Evolutionary conservation across 2,888 invertebrate species (phyloP).

Genomic region (Acanthococcus lagerstroemiae): DNA sequence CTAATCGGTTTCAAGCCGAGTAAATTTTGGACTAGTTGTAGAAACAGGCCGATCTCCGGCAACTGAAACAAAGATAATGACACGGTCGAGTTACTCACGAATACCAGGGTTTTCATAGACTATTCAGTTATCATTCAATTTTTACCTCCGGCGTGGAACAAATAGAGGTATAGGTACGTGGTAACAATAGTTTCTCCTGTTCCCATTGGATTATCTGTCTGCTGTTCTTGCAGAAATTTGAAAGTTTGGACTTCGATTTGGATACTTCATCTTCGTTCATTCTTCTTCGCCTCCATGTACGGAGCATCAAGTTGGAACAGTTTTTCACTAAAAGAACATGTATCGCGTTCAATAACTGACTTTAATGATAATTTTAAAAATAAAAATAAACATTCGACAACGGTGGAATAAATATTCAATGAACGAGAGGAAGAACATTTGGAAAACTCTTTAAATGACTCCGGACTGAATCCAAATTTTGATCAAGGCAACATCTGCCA

Average conservation of each 20-base stretch:
- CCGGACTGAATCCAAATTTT: not conserved
- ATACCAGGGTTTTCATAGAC: not conserved
- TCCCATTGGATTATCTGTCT: slow-evolving; percentile 6
- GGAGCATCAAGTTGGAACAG: slow-evolving; percentile 15
- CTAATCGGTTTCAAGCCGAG: slow-evolving; percentile 48
- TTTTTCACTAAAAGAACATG: too few species aligned
- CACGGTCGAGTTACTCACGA: too few species aligned
- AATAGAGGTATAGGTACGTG: not conserved
- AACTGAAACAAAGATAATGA: slow-evolving; percentile 41
- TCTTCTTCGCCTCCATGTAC: slow-evolving; percentile 13
- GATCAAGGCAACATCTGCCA: too few species aligned
- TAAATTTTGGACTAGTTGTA: slow-evolving; percentile 45
- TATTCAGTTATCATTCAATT: not conserved
- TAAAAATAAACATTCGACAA: too few species aligned
- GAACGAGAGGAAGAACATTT: too few species aligned
- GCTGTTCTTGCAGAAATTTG: not conserved
- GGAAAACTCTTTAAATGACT: not conserved
- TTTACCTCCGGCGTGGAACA: not conserved
- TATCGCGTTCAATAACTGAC: too few species aligned
- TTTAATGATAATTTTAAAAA: too few species aligned
- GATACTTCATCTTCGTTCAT: not conserved
- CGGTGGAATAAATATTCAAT: too few species aligned
- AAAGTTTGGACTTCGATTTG: not conserved
- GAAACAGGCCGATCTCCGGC: slow-evolving; percentile 49
- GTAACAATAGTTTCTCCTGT: not conserved